Evolutionary conservation across 2,797 vertebrate species (phyloP), one percentile per base, ranked within the genome.

Genomic region (Todus mexicanus): DNA sequence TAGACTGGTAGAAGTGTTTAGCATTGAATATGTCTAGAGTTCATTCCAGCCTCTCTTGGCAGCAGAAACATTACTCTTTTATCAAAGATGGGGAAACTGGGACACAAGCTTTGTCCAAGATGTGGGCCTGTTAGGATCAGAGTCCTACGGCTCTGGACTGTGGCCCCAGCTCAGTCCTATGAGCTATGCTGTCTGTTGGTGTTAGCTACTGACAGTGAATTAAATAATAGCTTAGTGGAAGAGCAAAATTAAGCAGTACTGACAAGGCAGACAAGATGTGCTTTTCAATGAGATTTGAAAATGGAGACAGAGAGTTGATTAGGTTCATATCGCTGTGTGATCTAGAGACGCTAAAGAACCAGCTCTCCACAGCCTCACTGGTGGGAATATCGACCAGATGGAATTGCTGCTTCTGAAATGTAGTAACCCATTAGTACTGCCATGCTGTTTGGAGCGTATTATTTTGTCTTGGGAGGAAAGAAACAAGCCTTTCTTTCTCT

Each of bases 261-360:
- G 87, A 73, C 10, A 31, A 78, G 4, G 17, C 66, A 87, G 70
- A 74, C 89, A 90, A 93, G 84, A 77, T 7, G 77, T 20, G 60
- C 57, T 93, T 95, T 92, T 89, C 66, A 86, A 54, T 85, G 77
- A 94, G 76, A 84, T 72, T 63, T 83, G 84, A 90, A 96, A 87
- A 89, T 23, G 43, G 81, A 90, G 88, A 66, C 19, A 40, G 59
- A 64, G 29, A 59, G 48, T 84, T 90, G 74, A 37, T 91, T n/a
- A 75, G 43, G 73, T 72, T 89, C 40, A 4, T 95, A 90, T 90
- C 59, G 4, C 61, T 51, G 35, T 45, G 42, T 1, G 21, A 76
- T 93, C 95, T 92, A 80, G 56, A 76, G 81, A 89, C 93, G 69
- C 51, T 89, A 57, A 91, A 95, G 43, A 83, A 40, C 7, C 48